Evolutionary conservation across 2,113 vertebrate genomes (phyloP).

Genomic region (Penelope pileata): DNA sequence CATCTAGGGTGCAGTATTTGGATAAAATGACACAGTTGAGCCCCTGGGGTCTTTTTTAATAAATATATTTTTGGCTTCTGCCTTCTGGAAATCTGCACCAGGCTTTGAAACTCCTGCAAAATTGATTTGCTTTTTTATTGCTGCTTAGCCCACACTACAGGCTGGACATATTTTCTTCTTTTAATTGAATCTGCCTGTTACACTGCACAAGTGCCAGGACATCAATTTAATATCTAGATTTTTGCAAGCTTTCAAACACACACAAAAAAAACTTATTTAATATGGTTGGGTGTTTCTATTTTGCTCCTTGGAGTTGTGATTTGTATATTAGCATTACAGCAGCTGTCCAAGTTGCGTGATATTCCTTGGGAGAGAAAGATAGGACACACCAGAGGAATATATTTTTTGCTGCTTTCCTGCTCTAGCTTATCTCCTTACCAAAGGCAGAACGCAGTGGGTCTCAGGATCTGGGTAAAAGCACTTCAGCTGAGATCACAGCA

Average conservation of each 20-base stretch:
- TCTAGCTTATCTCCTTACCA: no score
- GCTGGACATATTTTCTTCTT: slow-evolving; percentile 40
- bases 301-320: slow-evolving; percentile 39
- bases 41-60: slow-evolving; percentile 39
- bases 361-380: slow-evolving; percentile 49
- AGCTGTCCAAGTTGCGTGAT: slow-evolving; percentile 41
- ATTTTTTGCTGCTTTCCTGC: no score
- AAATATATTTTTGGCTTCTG: slow-evolving; percentile 62
- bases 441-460: no score
- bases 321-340: slow-evolving; percentile 59
- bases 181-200: slow-evolving; percentile 54
- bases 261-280: slow-evolving; percentile 3
- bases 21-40: slow-evolving; percentile 31
- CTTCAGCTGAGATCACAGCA: no score
- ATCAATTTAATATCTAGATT: slow-evolving; percentile 41
- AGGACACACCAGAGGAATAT: no score
- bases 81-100: slow-evolving; percentile 46
- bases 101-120: slow-evolving; percentile 49
- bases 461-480: no score
- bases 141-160: slow-evolving; percentile 41
- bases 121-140: slow-evolving; percentile 67
- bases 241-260: slow-evolving; percentile 35
- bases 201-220: slow-evolving; percentile 25
- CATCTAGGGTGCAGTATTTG: slow-evolving; percentile 1
- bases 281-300: slow-evolving; percentile 57